Conservation (phyloP, 2,888 invertebrate species). For the Synanthedon myopaeformis region DNA sequence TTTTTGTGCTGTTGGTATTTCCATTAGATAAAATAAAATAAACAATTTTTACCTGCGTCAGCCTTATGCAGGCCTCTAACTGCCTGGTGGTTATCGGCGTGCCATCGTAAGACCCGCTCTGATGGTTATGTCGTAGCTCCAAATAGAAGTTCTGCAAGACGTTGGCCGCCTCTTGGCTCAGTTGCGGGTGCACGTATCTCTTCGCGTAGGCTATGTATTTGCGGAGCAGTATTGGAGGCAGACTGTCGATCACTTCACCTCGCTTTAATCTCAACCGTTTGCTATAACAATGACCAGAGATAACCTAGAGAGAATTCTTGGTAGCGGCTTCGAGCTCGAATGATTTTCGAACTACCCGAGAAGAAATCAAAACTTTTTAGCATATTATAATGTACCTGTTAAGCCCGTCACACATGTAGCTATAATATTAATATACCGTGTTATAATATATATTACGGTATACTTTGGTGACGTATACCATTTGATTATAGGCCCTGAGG, state of each 20-base stretch:
- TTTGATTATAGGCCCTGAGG: not conserved
- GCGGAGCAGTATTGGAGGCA: slow-evolving; percentile 82
- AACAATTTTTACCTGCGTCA: slow-evolving; percentile 73
- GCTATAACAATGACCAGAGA: slow-evolving; percentile 38
- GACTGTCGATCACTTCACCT: slow-evolving; percentile 75
- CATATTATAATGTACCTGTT: no score
- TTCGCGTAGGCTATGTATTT: slow-evolving; percentile 94
- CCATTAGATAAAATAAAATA: no score
- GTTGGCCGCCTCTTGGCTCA: slow-evolving; percentile 78
- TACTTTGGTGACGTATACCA: no score
- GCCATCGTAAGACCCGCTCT: slow-evolving; percentile 73
- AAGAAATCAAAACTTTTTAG: slow-evolving; percentile 1
- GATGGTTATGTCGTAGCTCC: slow-evolving; percentile 77
- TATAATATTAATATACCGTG: no score
- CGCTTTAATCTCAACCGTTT: slow-evolving; percentile 70
- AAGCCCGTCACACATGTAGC: no score
- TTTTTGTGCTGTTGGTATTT: no score
- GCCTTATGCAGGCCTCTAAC: slow-evolving; percentile 86
- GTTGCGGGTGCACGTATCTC: slow-evolving; percentile 85
- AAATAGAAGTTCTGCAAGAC: slow-evolving; percentile 84
- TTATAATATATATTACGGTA: no score
- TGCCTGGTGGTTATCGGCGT: slow-evolving; percentile 88
- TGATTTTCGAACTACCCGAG: not conserved
- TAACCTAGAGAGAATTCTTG: no score
- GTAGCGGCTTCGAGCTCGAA: no score